Evolutionary conservation across 2,797 vertebrate species (phyloP), one percentile per base, ranked within the genome.

Genomic region (Anableps anableps): DNA sequence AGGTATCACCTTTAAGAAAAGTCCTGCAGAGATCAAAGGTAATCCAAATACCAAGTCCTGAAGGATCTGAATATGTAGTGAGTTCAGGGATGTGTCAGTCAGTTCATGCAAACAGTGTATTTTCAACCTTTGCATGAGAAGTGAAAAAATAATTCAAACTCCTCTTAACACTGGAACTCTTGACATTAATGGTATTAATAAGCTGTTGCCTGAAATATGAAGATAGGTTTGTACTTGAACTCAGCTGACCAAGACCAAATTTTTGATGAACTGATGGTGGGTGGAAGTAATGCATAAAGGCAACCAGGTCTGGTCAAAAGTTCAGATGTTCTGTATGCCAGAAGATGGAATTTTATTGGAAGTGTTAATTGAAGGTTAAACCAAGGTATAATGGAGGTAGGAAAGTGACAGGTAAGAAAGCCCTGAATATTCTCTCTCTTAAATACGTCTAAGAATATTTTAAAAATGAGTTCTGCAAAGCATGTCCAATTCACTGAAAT

Each of bases 291-390:
- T 17, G 9, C 3, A 73, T 5, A 55, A 50, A 16, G 26, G 55
- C 14, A 78, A 14, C 29, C n/a, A 23, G 48, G 75, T 83, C 26
- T 41, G 31, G 36, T 53, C 68, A 74, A 85, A 38, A 58, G 60
- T 68, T 66, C 21, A 64, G 45, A 36, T 41, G 16, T 31, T 36
- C 1, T 21, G 66, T 74, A 38, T 75, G 41, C 19, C 41, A 34
- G 45, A 55, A n/a, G 66, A 75, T 64, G 29, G 71, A 79, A 38
- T 72, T 31, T 64, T 53, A 31, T 48, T 72, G 41, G 55, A 17
- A 81, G 72, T 77, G 26, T 79, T 71, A 60, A 70, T 75, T 75
- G 34, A 26, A 51, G 21, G 76, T 75, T 75, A 80, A 79, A 78
- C 41, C 13, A 75, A 50, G 62, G 77, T 36, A 76, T 79, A 80